These are phyloP conservation scores for Chymomyza amoena DNA, from an alignment of 2,888 invertebrate genomes.

Conservation along the genomic window DNA sequence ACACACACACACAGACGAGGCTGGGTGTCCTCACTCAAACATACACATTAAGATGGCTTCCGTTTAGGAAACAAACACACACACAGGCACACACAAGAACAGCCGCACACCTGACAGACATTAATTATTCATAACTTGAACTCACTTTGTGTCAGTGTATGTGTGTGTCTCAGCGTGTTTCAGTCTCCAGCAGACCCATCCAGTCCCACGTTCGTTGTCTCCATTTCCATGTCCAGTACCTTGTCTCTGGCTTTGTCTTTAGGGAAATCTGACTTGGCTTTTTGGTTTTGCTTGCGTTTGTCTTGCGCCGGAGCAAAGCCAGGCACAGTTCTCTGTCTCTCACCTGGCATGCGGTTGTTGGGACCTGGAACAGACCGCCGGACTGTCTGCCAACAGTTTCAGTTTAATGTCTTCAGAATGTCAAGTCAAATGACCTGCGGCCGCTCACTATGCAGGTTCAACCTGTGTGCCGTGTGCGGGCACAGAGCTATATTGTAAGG, in stretches of 20 bases:
- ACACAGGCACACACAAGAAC: constrained; percentile 29
- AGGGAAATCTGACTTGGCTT: constrained; percentile 55
- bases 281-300: constrained; percentile 14
- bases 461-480: not conserved
- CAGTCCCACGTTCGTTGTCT: constrained; percentile 20
- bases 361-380: not conserved
- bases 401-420: constrained; percentile 64
- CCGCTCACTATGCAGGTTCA: not conserved
- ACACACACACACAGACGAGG: constrained; percentile 12
- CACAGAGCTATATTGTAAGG: not conserved
- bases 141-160: constrained; percentile 11
- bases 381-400: constrained; percentile 50
- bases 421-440: constrained; percentile 51
- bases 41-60: not conserved
- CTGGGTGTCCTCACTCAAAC: constrained; percentile 1
- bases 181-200: not conserved
- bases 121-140: constrained; percentile 69
- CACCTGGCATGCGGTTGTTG: not conserved
- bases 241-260: constrained; percentile 38
- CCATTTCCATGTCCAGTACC: constrained; percentile 35
- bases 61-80: not conserved
- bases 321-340: not conserved
- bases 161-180: constrained; percentile 4
- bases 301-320: not conserved
- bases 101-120: constrained; percentile 46